These are phyloP conservation scores for Tapirus terrestris DNA, from an alignment of 2,113 vertebrate genomes.

Conservation along the genomic window DNA sequence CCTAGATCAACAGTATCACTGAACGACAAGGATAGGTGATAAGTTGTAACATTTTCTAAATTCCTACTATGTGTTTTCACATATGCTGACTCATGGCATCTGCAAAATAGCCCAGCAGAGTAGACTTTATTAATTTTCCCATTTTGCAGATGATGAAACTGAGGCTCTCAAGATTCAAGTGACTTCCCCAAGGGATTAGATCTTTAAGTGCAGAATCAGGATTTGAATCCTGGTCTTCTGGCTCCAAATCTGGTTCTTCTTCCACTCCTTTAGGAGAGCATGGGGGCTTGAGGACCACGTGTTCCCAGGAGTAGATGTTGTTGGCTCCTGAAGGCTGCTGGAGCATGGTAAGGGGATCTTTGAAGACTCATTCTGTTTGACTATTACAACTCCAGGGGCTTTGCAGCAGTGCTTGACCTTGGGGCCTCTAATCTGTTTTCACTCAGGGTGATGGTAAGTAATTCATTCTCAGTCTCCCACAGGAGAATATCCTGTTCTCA, in stretches of 20 bases:
- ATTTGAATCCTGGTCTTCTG: neutral
- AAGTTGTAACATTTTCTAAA: neutral
- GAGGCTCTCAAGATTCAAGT: neutral
- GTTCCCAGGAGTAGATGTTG: neutral
- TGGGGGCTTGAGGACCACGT: neutral
- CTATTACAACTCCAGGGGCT: neutral
- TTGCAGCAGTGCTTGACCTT: constrained; percentile 3
- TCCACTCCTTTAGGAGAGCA: neutral
- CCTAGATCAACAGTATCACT: neutral
- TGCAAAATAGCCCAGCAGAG: neutral
- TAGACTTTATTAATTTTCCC: neutral
- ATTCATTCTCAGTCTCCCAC: neutral
- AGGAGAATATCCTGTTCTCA: neutral
- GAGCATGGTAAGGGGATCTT: neutral
- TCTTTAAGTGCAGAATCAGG: neutral
- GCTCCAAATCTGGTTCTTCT: constrained; percentile 7
- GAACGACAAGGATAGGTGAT: neutral
- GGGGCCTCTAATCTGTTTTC: neutral
- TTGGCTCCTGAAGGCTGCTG: neutral
- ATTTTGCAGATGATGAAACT: neutral
- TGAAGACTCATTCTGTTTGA: neutral
- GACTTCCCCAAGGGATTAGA: neutral
- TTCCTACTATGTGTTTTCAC: neutral
- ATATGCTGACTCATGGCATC: neutral
- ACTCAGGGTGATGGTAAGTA: neutral